Conservation (phyloP, 2,113 vertebrate species). For the Microcebus ravelobensis region DNA sequence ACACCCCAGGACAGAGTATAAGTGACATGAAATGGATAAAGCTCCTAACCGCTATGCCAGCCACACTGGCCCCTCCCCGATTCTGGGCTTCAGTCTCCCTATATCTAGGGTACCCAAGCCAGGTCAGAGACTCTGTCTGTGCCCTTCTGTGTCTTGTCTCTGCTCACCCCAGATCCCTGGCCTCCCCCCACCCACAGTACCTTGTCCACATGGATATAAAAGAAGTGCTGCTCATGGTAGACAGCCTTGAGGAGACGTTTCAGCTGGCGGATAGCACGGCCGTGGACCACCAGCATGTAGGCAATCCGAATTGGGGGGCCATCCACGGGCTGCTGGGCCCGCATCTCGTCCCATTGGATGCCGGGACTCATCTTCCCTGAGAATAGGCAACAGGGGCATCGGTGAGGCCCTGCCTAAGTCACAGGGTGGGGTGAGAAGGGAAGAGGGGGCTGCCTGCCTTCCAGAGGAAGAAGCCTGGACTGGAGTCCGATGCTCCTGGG, state of each 20-base stretch:
- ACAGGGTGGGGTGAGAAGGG: not conserved
- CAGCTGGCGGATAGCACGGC: conserved; percentile 94
- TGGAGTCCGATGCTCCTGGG: accelerated
- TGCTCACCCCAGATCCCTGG: not conserved
- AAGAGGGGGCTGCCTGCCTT: not conserved
- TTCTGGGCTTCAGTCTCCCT: not conserved
- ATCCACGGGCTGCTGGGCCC: conserved; percentile 84
- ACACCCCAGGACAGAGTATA: not conserved
- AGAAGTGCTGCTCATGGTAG: conserved; percentile 96
- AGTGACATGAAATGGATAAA: not conserved
- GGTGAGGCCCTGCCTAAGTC: not conserved
- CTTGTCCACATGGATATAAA: conserved; percentile 98
- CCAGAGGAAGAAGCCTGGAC: not conserved
- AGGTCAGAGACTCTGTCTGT: not conserved
- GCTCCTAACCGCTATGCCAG: not conserved
- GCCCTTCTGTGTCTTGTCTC: not conserved
- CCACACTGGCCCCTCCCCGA: not conserved
- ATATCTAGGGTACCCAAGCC: not conserved
- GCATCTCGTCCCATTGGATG: conserved; percentile 89
- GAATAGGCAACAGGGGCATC: not conserved
- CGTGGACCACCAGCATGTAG: conserved; percentile 96
- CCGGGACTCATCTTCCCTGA: conserved; percentile 90
- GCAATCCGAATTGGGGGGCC: conserved; percentile 92
- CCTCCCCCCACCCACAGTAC: conserved; percentile 71
- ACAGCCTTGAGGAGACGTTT: conserved; percentile 97